A percentile compares a stretch with the other conserved stretches of the same genome.
Evolutionary conservation across 2,113 vertebrate genomes (phyloP).

Genomic region (Pristiophorus japonicus): DNA sequence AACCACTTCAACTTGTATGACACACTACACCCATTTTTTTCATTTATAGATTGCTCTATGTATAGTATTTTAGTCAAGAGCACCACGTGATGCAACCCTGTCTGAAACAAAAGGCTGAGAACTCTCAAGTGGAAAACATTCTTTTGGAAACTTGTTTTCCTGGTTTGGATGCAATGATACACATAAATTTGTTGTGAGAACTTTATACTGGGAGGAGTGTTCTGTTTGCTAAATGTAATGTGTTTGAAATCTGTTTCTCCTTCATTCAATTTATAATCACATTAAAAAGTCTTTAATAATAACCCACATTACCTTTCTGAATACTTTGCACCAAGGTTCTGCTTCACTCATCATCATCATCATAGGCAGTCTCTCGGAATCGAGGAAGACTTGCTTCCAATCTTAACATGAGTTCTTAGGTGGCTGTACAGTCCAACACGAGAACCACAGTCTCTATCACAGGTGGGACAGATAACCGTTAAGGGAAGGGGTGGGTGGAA

Average conservation of each 20-base stretch:
- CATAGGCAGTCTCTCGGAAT: too few relatives aligned
- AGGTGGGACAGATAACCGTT: too few relatives aligned
- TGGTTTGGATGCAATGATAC: neutral
- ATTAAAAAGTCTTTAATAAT: neutral
- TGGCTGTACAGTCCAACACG: too few relatives aligned
- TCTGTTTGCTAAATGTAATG: neutral
- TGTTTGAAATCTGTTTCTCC: neutral
- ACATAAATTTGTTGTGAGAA: neutral
- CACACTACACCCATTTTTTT: neutral
- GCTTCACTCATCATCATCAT: too few relatives aligned
- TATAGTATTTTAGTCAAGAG: too few relatives aligned
- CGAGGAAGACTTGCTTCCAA: too few relatives aligned
- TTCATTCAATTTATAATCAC: neutral
- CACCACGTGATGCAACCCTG: neutral
- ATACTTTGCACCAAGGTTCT: neutral
- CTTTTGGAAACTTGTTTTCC: neutral
- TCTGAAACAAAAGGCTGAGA: neutral
- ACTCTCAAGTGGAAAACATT: neutral
- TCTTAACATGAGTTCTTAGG: too few relatives aligned
- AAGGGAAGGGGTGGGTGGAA: too few relatives aligned
- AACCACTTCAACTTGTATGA: neutral
- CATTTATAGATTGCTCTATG: too few relatives aligned
- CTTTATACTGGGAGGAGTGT: neutral
- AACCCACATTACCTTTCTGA: neutral
- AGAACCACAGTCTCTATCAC: too few relatives aligned